These are phyloP conservation scores for Spialia ferax DNA, from an alignment of 2,888 invertebrate species.

Conservation along the genomic window DNA sequence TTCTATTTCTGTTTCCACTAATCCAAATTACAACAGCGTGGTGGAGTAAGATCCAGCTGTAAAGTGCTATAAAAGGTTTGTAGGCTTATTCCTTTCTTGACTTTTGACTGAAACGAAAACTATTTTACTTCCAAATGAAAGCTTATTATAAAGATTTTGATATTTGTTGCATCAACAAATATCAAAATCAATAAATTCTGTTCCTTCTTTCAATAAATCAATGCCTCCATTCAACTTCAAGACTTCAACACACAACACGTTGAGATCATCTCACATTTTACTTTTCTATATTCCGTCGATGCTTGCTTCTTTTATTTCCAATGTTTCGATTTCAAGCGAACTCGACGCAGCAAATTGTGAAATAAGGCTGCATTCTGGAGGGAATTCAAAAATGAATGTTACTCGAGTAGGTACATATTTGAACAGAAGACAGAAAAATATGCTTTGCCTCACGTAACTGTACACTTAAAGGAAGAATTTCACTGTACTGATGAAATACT, in stretches of 20 bases:
- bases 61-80: too few relatives aligned
- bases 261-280: constrained; percentile 35
- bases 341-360: constrained; percentile 45
- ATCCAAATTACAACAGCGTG: too few relatives aligned
- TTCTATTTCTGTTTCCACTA: too few relatives aligned
- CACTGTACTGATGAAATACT: neutral
- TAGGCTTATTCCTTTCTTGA: too few relatives aligned
- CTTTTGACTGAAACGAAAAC: too few relatives aligned
- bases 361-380: constrained; percentile 40
- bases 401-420: neutral
- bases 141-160: too few relatives aligned
- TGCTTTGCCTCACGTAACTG: constrained; percentile 17
- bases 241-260: constrained; percentile 30
- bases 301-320: constrained; percentile 44
- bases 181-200: neutral
- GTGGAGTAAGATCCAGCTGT: too few relatives aligned
- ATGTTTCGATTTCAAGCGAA: constrained; percentile 44
- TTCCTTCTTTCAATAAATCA: constrained; percentile 1
- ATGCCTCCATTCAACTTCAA: too few relatives aligned
- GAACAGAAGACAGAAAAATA: constrained; percentile 21
- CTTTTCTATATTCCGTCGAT: constrained; percentile 36
- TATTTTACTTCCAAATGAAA: too few relatives aligned
- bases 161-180: neutral
- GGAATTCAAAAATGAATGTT: constrained; percentile 37
- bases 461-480: constrained; percentile 9